Evolutionary conservation across 1,140 invertebrate species (phyloP).

Genomic region (Diploscapter pachys): DNA sequence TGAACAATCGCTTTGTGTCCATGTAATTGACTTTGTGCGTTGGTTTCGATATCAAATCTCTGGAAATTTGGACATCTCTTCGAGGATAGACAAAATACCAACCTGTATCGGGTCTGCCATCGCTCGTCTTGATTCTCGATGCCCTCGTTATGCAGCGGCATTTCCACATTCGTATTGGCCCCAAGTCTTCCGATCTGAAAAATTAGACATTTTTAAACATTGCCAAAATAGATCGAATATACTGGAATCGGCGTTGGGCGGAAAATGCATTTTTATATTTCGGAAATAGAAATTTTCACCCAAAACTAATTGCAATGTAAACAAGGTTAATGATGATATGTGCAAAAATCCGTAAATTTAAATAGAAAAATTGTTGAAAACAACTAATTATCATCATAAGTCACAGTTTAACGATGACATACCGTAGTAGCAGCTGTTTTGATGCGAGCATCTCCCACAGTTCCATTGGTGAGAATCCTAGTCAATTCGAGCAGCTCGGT

Average conservation of each 20-base stretch:
- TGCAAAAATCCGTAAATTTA: no score
- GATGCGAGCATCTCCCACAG: slow-evolving; percentile 35
- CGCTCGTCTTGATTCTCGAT: slow-evolving; percentile 42
- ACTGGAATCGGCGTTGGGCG: slow-evolving; percentile 1
- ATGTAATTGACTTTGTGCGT: slow-evolving; percentile 45
- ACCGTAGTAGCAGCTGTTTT: slow-evolving; percentile 15
- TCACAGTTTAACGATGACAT: not conserved
- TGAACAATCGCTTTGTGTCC: slow-evolving; percentile 46
- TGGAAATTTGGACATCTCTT: slow-evolving; percentile 28
- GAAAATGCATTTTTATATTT: slow-evolving; percentile 9
- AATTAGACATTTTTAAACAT: not conserved
- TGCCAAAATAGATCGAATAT: slow-evolving; percentile 32
- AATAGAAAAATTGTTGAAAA: no score
- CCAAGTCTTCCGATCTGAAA: slow-evolving; percentile 31
- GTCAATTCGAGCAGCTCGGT: slow-evolving; percentile 41
- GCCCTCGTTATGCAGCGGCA: slow-evolving; percentile 13
- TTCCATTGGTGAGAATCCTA: slow-evolving; percentile 42
- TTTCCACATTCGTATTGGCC: not conserved
- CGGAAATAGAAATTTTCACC: not conserved
- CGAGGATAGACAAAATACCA: not conserved
- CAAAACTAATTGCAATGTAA: no score
- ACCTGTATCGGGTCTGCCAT: slow-evolving; percentile 51
- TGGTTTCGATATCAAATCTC: slow-evolving; percentile 47
- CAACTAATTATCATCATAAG: no score
- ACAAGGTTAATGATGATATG: no score